phyloP scores from a whole-genome alignment of 2,888 invertebrate species.

The Hemistola chrysoprasaria region DNA sequence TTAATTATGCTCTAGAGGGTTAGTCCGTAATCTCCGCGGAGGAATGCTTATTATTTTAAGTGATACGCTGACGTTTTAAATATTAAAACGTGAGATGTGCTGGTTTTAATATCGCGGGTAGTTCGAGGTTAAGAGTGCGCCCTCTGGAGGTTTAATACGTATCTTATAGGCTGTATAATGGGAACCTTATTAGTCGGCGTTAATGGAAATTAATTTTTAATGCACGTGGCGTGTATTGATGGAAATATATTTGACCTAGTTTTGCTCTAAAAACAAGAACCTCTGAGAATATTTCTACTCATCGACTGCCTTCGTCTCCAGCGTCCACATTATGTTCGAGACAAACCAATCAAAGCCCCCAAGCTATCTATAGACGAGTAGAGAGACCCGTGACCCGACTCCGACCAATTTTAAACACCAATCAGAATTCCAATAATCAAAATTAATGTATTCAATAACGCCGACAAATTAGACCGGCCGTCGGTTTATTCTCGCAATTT shows the following conservation, averaged over 20 bases:
- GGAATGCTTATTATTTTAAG: constrained; percentile 71
- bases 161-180: too few species aligned
- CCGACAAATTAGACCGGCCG: constrained; percentile 30
- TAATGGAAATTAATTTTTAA: background rate
- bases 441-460: constrained; percentile 35
- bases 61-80: constrained; percentile 56
- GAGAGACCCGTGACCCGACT: constrained; percentile 9
- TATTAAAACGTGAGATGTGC: constrained; percentile 44
- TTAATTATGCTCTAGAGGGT: constrained; percentile 74
- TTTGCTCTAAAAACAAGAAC: too few species aligned
- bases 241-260: too few species aligned
- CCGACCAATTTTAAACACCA: constrained; percentile 25
- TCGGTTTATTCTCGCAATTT: constrained; percentile 31
- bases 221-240: too few species aligned
- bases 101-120: constrained; percentile 26
- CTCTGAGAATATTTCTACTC: too few species aligned
- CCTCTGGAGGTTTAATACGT: background rate
- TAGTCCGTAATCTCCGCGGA: constrained; percentile 58
- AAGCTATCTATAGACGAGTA: too few species aligned
- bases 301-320: too few species aligned
- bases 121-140: constrained; percentile 28
- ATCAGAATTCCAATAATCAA: constrained; percentile 32
- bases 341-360: too few species aligned
- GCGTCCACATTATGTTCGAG: too few species aligned
- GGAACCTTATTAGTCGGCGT: constrained; percentile 2